These are phyloP conservation scores for Diplosoma virens DNA, from an alignment of 23 tunicate genomes.

Conservation along the genomic window DNA sequence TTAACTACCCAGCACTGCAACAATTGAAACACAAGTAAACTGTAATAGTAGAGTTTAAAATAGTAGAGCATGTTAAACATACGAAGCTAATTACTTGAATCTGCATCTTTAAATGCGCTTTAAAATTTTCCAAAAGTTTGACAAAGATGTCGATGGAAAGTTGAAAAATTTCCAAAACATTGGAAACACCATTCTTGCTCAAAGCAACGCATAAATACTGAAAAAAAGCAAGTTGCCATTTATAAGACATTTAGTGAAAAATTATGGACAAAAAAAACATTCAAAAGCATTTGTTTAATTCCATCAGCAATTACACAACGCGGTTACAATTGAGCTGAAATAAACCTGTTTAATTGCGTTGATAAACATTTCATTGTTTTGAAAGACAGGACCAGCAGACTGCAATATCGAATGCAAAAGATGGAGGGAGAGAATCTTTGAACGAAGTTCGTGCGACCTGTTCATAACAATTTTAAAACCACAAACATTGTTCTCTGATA, in stretches of 20 bases:
- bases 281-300: too few relatives aligned
- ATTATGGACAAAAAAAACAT: too few relatives aligned
- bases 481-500: too few relatives aligned
- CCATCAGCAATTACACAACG: too few relatives aligned
- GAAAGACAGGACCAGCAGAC: slow-evolving; percentile 83
- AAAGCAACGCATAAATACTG: slow-evolving; percentile 97
- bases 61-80: too few relatives aligned
- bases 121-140: slow-evolving; percentile 75
- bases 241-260: too few relatives aligned
- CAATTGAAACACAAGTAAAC: too few relatives aligned
- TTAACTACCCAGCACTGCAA: too few relatives aligned
- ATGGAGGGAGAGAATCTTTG: slow-evolving; percentile 88
- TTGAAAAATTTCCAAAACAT: slow-evolving; percentile 88
- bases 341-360: slow-evolving; percentile 92
- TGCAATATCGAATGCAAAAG: slow-evolving; percentile 73
- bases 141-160: slow-evolving; percentile 87
- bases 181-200: slow-evolving; percentile 93
- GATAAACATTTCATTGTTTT: slow-evolving; percentile 85
- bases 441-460: slow-evolving; percentile 91
- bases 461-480: too few relatives aligned
- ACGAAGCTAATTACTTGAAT: slow-evolving; percentile 90
- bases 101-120: slow-evolving; percentile 93
- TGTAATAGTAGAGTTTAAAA: too few relatives aligned
- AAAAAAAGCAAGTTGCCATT: background rate
- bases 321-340: too few relatives aligned